Conservation (phyloP, 2,113 vertebrate species). For the Sinocyclocheilus rhinocerous region DNA sequence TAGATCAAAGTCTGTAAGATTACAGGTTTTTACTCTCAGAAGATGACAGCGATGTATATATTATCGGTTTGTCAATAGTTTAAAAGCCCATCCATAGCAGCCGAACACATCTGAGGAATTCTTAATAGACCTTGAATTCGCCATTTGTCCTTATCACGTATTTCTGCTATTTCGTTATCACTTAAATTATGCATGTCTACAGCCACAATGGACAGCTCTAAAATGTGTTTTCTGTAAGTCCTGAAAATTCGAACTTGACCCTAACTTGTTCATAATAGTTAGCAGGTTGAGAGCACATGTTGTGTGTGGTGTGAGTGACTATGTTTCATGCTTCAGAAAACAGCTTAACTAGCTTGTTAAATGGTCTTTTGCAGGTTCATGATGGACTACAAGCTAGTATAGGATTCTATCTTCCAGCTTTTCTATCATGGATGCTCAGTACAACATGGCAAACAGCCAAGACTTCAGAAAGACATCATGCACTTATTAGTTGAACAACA, state of each 20-base stretch:
- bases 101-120: background rate
- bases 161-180: slow-evolving; percentile 16
- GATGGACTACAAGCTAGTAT: no score
- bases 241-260: no score
- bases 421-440: no score
- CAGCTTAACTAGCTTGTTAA: background rate
- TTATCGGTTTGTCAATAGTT: slow-evolving; percentile 20
- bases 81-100: background rate
- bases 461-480: no score
- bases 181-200: background rate
- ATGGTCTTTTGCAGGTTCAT: no score
- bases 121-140: background rate
- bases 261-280: no score
- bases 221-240: background rate
- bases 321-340: background rate
- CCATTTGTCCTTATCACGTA: background rate
- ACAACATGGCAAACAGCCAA: no score
- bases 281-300: no score
- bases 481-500: no score
- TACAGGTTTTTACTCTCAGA: background rate
- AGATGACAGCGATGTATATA: background rate
- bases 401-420: no score
- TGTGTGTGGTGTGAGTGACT: background rate
- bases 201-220: background rate
- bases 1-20: background rate